Conservation (phyloP, 1,140 invertebrate genomes). For the Papilio polyxenes region DNA sequence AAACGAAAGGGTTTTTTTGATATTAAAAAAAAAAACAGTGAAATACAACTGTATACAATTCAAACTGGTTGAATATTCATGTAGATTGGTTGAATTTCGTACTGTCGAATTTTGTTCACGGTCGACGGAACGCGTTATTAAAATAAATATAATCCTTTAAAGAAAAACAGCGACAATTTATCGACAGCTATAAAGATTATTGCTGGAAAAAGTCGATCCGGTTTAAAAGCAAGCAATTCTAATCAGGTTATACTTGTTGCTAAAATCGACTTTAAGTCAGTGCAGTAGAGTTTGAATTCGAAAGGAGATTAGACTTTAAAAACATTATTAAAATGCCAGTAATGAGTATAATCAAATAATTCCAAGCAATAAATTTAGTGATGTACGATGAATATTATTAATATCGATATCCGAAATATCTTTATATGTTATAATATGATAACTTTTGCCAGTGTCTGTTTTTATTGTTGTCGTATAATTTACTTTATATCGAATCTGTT, state of each 20-base stretch:
- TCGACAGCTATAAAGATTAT: conserved; percentile 35
- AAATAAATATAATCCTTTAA: conserved; percentile 25
- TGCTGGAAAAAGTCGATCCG: conserved; percentile 34
- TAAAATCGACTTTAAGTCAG: background rate
- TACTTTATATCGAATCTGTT: too few relatives aligned
- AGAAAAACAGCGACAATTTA: conserved; percentile 32
- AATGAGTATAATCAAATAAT: conserved; percentile 33
- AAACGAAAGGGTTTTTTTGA: conserved; percentile 39
- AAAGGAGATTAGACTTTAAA: background rate
- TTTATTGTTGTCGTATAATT: too few relatives aligned
- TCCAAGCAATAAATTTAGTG: conserved; percentile 19
- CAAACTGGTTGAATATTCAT: conserved; percentile 43
- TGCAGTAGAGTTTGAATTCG: background rate
- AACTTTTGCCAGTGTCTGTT: background rate
- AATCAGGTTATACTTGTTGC: background rate
- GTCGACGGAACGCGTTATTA: background rate
- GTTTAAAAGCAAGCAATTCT: conserved; percentile 33
- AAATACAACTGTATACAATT: conserved; percentile 39
- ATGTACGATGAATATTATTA: conserved; percentile 15
- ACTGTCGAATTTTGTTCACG: conserved; percentile 13
- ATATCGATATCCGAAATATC: conserved; percentile 15
- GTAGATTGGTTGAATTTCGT: background rate
- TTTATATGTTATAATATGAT: background rate
- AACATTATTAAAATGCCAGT: conserved; percentile 25
- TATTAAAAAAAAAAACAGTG: conserved; percentile 40